phyloP scores from a whole-genome alignment of 2,113 vertebrate species.

The Oceanodroma tethys region DNA sequence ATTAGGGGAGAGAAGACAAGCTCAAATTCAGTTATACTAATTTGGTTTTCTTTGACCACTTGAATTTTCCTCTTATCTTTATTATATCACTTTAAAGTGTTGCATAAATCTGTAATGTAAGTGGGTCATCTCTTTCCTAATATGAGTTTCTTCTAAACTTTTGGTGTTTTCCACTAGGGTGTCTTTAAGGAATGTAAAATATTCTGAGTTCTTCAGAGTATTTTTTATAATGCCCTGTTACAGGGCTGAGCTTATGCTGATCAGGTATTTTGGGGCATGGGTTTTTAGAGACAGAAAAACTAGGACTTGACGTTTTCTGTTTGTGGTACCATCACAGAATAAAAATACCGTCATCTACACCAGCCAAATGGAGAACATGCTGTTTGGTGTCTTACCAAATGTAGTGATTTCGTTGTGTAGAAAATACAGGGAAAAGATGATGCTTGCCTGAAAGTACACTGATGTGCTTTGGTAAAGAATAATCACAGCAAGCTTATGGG shows the following conservation, averaged over 20 bases:
- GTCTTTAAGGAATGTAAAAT: not conserved
- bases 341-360: rapidly evolving
- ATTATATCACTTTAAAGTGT: not conserved
- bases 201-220: not conserved
- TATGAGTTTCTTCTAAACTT: not conserved
- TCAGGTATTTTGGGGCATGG: not conserved
- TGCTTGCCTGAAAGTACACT: not conserved
- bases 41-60: not conserved
- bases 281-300: not conserved
- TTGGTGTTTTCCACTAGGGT: not conserved
- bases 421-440: not conserved
- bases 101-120: not conserved
- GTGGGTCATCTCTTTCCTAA: not conserved
- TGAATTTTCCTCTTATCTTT: not conserved
- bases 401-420: not conserved
- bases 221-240: not conserved
- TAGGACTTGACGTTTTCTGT: not conserved
- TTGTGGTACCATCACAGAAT: not conserved
- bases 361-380: not conserved
- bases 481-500: not conserved
- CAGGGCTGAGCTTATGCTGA: not conserved
- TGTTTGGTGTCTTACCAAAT: not conserved
- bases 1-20: not conserved
- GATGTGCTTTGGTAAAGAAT: not conserved
- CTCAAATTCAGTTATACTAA: not conserved